phyloP scores from a whole-genome alignment of 2,888 invertebrate species.

The Hypomecis atomaria region DNA sequence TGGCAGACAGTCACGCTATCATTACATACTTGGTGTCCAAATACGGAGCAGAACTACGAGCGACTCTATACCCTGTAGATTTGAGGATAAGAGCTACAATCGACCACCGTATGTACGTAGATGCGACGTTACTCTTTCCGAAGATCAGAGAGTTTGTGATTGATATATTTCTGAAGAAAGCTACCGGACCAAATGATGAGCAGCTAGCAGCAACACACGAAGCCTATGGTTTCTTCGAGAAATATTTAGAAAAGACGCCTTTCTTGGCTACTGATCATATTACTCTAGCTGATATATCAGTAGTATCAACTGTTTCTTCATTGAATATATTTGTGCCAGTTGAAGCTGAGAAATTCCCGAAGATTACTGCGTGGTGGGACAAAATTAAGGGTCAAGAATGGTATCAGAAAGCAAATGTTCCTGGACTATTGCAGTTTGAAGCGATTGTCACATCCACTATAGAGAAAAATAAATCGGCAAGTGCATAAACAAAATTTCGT shows the following conservation, averaged over 20 bases:
- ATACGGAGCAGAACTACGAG: conserved; percentile 55
- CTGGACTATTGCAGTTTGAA: conserved; percentile 45
- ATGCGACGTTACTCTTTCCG: conserved; percentile 50
- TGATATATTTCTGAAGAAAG: conserved; percentile 36
- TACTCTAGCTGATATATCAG: conserved; percentile 59
- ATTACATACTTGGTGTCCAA: conserved; percentile 59
- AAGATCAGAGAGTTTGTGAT: conserved; percentile 33
- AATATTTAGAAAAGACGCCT: conserved; percentile 50
- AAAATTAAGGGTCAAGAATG: conserved; percentile 49
- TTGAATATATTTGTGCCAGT: conserved; percentile 49
- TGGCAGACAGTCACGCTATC: conserved; percentile 61
- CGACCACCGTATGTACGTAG: conserved; percentile 55
- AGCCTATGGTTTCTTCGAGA: conserved; percentile 54
- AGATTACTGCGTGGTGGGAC: conserved; percentile 50
- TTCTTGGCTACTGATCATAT: conserved; percentile 52
- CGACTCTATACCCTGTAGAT: conserved; percentile 55
- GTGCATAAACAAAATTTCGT: too few species aligned
- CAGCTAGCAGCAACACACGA: conserved; percentile 46
- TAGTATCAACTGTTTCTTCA: conserved; percentile 51
- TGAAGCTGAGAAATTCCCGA: conserved; percentile 47
- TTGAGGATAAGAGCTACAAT: conserved; percentile 50
- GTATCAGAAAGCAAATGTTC: conserved; percentile 52
- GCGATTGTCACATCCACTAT: conserved; percentile 31
- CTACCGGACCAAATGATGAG: conserved; percentile 37
- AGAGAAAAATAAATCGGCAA: conserved; percentile 27